Conservation (phyloP, 2,113 vertebrate genomes). For the Apodemus speciosus region DNA sequence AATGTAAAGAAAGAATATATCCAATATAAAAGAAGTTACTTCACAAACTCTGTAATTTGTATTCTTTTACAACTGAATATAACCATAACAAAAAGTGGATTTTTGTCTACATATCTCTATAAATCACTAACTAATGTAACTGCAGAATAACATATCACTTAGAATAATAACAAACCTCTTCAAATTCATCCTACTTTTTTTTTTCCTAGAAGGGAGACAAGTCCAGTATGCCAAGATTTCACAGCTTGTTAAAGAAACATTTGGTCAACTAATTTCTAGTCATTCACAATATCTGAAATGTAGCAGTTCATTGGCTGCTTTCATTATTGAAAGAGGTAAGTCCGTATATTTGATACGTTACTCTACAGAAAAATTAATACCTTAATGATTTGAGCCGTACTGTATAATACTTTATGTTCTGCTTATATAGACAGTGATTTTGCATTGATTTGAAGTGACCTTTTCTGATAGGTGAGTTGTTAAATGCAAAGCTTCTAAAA, state of each 20-base stretch:
- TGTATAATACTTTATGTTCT: conserved; percentile 21
- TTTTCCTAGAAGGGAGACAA: conserved; percentile 85
- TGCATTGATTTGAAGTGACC: conserved; percentile 1
- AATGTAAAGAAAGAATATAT: too few relatives aligned
- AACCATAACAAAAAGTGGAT: not conserved
- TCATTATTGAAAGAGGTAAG: conserved; percentile 92
- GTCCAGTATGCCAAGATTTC: conserved; percentile 85
- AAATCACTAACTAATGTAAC: not conserved
- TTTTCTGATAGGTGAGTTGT: conserved; percentile 34
- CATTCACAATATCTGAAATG: conserved; percentile 87
- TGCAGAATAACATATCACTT: not conserved
- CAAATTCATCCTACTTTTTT: conserved; percentile 58
- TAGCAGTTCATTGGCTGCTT: conserved; percentile 91
- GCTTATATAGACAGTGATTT: not conserved
- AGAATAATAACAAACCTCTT: conserved; percentile 24
- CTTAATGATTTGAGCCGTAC: not conserved
- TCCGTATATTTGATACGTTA: conserved; percentile 45
- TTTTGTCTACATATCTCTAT: not conserved
- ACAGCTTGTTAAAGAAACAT: conserved; percentile 85
- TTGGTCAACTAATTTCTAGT: conserved; percentile 85
- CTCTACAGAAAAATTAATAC: conserved; percentile 37
- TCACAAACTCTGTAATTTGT: not conserved
- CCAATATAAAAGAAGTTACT: not conserved
- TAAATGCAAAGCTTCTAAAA: conserved; percentile 33
- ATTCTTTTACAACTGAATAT: conserved; percentile 2